phyloP scores from a whole-genome alignment of 2,113 vertebrate species.

The Nannobrachium achirus region DNA sequence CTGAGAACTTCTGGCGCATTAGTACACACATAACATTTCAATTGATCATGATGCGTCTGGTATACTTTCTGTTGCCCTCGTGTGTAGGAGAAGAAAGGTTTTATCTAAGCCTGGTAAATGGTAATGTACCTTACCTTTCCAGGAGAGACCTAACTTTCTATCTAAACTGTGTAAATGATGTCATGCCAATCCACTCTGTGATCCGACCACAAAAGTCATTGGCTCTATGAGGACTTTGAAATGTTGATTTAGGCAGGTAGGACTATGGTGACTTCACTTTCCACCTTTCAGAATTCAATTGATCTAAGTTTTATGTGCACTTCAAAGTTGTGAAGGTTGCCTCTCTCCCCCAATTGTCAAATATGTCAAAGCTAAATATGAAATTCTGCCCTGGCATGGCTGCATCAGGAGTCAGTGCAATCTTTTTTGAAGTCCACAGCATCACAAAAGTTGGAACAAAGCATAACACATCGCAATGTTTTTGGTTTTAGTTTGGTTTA shows the following conservation, averaged over 20 bases:
- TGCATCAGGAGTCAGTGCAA: slow-evolving; percentile 68
- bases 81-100: slow-evolving; percentile 72
- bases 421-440: slow-evolving; percentile 64
- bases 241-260: slow-evolving; percentile 80
- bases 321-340: slow-evolving; percentile 84
- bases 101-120: slow-evolving; percentile 63
- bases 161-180: slow-evolving; percentile 85
- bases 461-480: slow-evolving; percentile 23
- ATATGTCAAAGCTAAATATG: slow-evolving; percentile 81
- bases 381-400: slow-evolving; percentile 69
- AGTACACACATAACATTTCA: slow-evolving; percentile 50
- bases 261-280: slow-evolving; percentile 74
- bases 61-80: slow-evolving; percentile 56
- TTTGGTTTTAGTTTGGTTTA: slow-evolving; percentile 13
- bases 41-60: slow-evolving; percentile 68
- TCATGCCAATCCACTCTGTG: slow-evolving; percentile 80
- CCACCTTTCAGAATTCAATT: slow-evolving; percentile 83
- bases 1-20: slow-evolving; percentile 78
- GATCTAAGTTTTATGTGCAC: slow-evolving; percentile 84
- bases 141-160: slow-evolving; percentile 60
- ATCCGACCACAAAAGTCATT: slow-evolving; percentile 80
- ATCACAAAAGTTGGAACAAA: slow-evolving; percentile 56
- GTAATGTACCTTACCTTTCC: slow-evolving; percentile 58
- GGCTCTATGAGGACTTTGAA: slow-evolving; percentile 83
- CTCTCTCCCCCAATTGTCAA: slow-evolving; percentile 76